Evolutionary conservation across 2,113 vertebrate genomes (phyloP), one percentile per base, ranked within the genome.

Genomic region (Daubentonia madagascariensis): DNA sequence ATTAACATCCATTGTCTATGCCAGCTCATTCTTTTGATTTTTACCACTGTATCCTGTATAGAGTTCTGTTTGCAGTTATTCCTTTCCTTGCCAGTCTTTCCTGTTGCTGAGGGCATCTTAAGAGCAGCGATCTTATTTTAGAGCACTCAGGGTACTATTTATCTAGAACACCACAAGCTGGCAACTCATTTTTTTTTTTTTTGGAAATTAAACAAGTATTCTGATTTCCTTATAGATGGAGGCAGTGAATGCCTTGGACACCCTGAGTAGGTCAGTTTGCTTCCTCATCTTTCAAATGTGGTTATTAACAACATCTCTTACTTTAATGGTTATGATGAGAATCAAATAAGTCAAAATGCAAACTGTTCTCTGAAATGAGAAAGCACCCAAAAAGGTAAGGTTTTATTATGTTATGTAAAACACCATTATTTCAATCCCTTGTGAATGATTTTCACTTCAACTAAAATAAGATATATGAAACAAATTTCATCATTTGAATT

Each of bases 31-130:
- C 13, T 32, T 73, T 54, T 37, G 50, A 68, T 48, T 52, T 67
- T 14, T 2, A 20, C 28, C 12, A 48, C 1, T 14, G 12, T 5
- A 3, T 57, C 14, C 11, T 73, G n/a, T 23, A 14, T 0, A 30
- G n/a, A 79, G 43, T n/a, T 80, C n/a, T 22, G 48, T 43, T 54
- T 32, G 25, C 8, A 48, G 28, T n/a, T 43, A 50, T 28, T 52
- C 3, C 50, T 79, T 59, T 70, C 25, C 28, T 40, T 14, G 10
- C 11, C 37, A 68, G 40, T 57, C 28, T 68, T 48, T 18, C 23
- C 16, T 32, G 1, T 17, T 48, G 4, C 28, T 13, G 5, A n/a
- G 35, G 12, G 11, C 3, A 32, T 73, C 43, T 75, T 22, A 30
- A 52, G 37, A 89, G 23, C 67, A 73, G 75, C 18, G 12, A 11